Base-by-base conservation (phyloP, 2,888 invertebrate species). In the Sesia apiformis region DNA sequence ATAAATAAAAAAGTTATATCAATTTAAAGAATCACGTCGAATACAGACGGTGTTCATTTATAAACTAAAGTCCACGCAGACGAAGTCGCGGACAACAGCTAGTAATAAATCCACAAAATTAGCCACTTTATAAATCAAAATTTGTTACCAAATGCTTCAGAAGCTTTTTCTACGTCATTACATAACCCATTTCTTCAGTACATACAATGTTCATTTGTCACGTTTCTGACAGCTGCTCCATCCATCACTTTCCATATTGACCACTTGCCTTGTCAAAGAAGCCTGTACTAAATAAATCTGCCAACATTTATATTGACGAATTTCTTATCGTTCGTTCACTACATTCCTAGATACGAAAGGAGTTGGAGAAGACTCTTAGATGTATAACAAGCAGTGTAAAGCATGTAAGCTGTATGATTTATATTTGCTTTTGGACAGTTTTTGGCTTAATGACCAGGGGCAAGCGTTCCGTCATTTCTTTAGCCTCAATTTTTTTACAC, bases 211-310 rank as follows among this genome's bases (percentile, higher is more conserved):
- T 57, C 66, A 67, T 69, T 67, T 69, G 67, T 66, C 67, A 66
- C 52, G 56, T 51, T 52, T 51, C 50, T 42, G 64, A 64, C 66
- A 63, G 64, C 61, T 61, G 61, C 55, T 58, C 61, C 67, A 72
- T 72, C 67, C 67, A 72, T 72, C 71, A 70, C 66, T 64, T 64
- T 66, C 63, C 62, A 65, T 64, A 59, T 61, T 60, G 60, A 55
- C 63, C 63, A 66, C 68, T 70, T 66, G 70, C 65, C 68, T 69
- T 72, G 72, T 68, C 70, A 68, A 68, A 66, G 58, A 53, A 54
- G 52, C 57, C 53, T 51, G 46, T 56, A 58, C 58, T 58, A 58
- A 53, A 55, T 46, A 51, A 49, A 54, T 60, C 54, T 56, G 41
- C 53, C 52, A 51, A 51, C 52, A 53, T 53, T 49, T 50, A 53